Conservation (phyloP, 1,140 invertebrate genomes). For the Chelonus insularis region DNA sequence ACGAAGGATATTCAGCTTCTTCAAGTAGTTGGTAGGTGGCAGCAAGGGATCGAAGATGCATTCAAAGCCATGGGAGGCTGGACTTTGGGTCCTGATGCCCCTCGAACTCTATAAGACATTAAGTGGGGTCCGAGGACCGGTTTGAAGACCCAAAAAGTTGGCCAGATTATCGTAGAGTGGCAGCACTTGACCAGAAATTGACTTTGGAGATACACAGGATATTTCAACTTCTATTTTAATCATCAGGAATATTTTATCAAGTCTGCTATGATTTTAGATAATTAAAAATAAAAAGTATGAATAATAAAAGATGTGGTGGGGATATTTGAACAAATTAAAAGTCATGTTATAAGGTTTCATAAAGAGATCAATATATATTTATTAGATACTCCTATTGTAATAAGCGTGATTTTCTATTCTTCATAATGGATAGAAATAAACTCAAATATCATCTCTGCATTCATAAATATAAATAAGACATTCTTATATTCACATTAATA, state of each 20-base stretch:
- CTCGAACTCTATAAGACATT: neutral
- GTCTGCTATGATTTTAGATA: no score
- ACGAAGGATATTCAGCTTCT: no score
- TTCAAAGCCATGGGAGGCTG: neutral
- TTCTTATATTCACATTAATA: constrained; percentile 35
- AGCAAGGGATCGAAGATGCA: constrained; percentile 30
- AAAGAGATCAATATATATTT: constrained; percentile 61
- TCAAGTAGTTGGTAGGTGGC: constrained; percentile 42
- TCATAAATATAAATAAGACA: constrained; percentile 58
- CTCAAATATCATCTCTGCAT: constrained; percentile 45
- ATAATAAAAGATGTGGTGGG: neutral
- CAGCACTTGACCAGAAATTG: constrained; percentile 35
- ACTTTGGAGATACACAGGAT: neutral
- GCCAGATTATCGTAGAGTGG: constrained; percentile 34
- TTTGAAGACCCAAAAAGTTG: constrained; percentile 3
- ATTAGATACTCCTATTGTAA: constrained; percentile 55
- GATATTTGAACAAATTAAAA: constrained; percentile 19
- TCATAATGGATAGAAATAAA: constrained; percentile 30
- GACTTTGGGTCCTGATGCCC: neutral
- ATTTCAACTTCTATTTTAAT: no score
- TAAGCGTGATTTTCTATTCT: constrained; percentile 57
- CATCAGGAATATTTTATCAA: no score
- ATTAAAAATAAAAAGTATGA: neutral
- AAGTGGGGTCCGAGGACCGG: constrained; percentile 28
- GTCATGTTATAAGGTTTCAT: constrained; percentile 36